Percentiles rank a stretch among this genome's conserved stretches.
phyloP scores from a whole-genome alignment of 2,113 vertebrate species.

The Pollimyrus isidori region DNA sequence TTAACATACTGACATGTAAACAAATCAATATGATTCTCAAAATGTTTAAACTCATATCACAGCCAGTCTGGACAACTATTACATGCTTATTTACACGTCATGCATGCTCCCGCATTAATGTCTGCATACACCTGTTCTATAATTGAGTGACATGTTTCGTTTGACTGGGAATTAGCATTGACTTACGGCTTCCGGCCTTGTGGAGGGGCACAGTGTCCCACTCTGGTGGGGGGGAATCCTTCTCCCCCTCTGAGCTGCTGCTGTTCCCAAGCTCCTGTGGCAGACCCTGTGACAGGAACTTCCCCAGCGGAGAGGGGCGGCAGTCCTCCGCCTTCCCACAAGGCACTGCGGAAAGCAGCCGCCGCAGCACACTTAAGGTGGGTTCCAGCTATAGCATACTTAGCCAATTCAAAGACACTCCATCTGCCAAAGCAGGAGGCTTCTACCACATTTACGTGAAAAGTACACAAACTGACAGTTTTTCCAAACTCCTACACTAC shows the following conservation, averaged over 20 bases:
- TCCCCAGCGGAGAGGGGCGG: constrained; percentile 69
- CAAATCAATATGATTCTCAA: background rate
- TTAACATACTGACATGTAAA: background rate
- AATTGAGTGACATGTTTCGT: background rate
- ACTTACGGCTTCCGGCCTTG: constrained; percentile 77
- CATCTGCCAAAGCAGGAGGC: background rate
- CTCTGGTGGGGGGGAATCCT: constrained; percentile 86
- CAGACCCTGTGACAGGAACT: constrained; percentile 68
- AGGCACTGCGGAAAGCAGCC: constrained; percentile 20
- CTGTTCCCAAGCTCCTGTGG: constrained; percentile 79
- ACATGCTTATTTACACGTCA: background rate
- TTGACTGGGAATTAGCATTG: background rate
- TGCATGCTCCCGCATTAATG: background rate
- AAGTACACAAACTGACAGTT: background rate
- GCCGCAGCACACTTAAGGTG: background rate
- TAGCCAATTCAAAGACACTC: background rate
- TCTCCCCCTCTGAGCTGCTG: constrained; percentile 95
- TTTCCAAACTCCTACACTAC: background rate
- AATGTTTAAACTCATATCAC: background rate
- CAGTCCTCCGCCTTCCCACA: constrained; percentile 67
- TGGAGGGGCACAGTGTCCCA: constrained; percentile 83
- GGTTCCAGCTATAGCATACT: background rate
- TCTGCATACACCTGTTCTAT: background rate
- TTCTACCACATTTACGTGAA: background rate
- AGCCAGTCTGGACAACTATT: background rate